Evolutionary conservation across 2,797 vertebrate species (phyloP).

Genomic region (Coranthus polyacanthus): DNA sequence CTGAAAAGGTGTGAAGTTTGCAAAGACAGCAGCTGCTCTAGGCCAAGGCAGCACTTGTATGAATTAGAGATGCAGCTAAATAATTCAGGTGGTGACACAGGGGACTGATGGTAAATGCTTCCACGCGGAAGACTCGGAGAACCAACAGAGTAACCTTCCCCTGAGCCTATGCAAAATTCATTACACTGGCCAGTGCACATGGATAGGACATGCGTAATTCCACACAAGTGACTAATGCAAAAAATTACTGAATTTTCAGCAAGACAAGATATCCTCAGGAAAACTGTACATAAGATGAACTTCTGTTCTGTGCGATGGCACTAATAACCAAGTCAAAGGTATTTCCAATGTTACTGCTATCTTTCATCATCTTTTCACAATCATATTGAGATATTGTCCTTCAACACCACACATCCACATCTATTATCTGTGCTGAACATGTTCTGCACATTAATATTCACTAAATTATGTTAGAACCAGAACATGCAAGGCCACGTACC

Average conservation of each 20-base stretch:
- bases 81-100: conserved; percentile 82
- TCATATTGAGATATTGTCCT: not conserved
- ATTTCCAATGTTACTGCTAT: conserved; percentile 6
- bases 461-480: conserved; percentile 14
- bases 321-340: not conserved
- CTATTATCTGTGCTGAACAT: not conserved
- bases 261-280: not conserved
- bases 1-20: conserved; percentile 73
- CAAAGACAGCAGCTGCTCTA: conserved; percentile 34
- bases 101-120: conserved; percentile 83
- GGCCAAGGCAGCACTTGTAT: conserved; percentile 69
- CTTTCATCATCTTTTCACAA: conserved; percentile 25
- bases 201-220: conserved; percentile 52
- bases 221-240: conserved; percentile 45
- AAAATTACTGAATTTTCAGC: conserved; percentile 43
- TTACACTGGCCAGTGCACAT: conserved; percentile 55
- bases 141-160: conserved; percentile 80
- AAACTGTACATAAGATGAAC: conserved; percentile 4
- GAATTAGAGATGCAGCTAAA: conserved; percentile 86
- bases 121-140: conserved; percentile 79
- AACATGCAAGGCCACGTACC: conserved; percentile 3
- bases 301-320: not conserved
- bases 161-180: conserved; percentile 81
- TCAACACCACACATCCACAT: conserved; percentile 1
- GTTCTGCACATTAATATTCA: conserved; percentile 6